Percentiles rank a stretch among this genome's conserved stretches.
Conservation (phyloP, 2,113 vertebrate species). For the Nibea coibor region DNA sequence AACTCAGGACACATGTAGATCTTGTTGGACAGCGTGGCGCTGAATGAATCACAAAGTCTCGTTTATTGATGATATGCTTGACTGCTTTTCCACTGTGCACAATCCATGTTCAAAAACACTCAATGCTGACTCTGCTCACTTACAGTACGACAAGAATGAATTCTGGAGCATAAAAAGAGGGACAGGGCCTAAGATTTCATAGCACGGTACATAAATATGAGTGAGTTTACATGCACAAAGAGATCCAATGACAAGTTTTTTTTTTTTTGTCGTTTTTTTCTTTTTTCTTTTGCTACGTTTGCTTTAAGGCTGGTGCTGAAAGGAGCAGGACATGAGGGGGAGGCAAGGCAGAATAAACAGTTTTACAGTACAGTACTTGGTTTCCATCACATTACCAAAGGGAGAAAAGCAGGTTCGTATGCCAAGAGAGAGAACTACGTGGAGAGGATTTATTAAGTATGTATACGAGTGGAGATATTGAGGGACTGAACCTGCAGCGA, state of each 20-base stretch:
- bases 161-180: conserved; percentile 69
- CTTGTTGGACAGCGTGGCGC: conserved; percentile 50
- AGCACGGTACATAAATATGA: conserved; percentile 82
- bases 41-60: conserved; percentile 63
- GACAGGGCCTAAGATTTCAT: conserved; percentile 58
- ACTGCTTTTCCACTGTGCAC: conserved; percentile 83
- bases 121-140: conserved; percentile 82
- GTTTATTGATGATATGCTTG: conserved; percentile 82
- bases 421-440: conserved; percentile 44
- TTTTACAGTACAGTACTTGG: conserved; percentile 76
- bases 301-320: conserved; percentile 73
- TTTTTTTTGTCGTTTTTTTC: conserved; percentile 46
- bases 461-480: conserved; percentile 50
- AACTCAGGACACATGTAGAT: conserved; percentile 6
- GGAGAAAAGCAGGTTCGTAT: conserved; percentile 49
- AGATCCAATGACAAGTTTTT: conserved; percentile 55
- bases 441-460: conserved; percentile 48
- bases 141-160: conserved; percentile 81
- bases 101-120: conserved; percentile 81
- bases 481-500: conserved; percentile 37
- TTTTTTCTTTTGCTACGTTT: conserved; percentile 65
- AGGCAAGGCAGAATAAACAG: conserved; percentile 69
- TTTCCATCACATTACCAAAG: conserved; percentile 75
- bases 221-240: conserved; percentile 79
- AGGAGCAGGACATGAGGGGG: conserved; percentile 55